phyloP scores from a whole-genome alignment of 2,888 invertebrate species.

The Pyrrhia umbra region DNA sequence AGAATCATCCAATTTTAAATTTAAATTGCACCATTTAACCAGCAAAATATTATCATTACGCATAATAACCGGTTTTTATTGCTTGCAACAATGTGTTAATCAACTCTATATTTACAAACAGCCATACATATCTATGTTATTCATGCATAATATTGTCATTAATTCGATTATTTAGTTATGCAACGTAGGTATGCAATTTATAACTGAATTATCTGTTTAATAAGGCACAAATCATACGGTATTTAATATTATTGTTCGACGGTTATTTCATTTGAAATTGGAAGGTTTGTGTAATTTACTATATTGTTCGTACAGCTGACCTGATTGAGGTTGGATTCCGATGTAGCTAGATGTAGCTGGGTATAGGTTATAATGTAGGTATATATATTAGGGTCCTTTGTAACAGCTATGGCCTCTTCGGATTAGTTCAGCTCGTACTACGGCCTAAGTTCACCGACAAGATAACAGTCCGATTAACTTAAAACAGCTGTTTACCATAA shows the following conservation, averaged over 20 bases:
- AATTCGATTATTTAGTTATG: conserved; percentile 6
- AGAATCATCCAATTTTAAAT: background rate
- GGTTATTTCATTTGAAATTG: no score
- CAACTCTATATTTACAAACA: conserved; percentile 10
- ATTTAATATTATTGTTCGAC: background rate
- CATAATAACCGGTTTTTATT: conserved; percentile 18
- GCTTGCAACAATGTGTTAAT: conserved; percentile 27
- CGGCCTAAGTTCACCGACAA: no score
- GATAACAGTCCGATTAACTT: no score
- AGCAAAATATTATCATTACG: conserved; percentile 2
- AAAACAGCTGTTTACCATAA: no score
- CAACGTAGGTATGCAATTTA: background rate
- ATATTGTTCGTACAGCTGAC: background rate
- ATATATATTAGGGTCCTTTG: no score
- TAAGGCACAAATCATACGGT: background rate
- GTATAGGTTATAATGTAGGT: no score
- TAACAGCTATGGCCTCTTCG: no score
- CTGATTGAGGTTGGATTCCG: background rate
- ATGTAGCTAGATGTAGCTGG: background rate
- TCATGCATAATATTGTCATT: conserved; percentile 1
- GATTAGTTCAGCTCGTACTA: no score
- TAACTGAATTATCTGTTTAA: background rate
- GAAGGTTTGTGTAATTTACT: background rate
- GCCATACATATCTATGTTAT: conserved; percentile 9
- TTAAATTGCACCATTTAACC: background rate